These are phyloP conservation scores for Promerops cafer DNA, from an alignment of 2,113 vertebrate species.

Conservation along the genomic window DNA sequence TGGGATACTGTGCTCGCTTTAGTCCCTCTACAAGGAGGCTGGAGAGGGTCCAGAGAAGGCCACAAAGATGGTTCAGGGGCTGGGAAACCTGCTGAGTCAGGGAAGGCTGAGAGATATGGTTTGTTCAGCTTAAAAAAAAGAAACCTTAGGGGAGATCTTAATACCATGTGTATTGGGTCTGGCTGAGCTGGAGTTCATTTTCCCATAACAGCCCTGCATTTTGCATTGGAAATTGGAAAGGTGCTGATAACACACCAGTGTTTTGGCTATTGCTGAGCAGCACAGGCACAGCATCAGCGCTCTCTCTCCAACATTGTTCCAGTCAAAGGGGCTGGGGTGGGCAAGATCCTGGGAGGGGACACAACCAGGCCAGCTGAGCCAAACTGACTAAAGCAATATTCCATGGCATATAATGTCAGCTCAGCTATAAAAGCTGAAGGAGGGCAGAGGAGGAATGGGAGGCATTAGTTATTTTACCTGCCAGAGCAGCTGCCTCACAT, in stretches of 20 bases:
- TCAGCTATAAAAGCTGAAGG: background rate
- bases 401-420: too few relatives aligned
- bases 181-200: background rate
- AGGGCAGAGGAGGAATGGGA: background rate
- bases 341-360: too few relatives aligned
- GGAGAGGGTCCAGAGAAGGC: background rate
- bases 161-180: rapidly evolving
- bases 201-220: rapidly evolving
- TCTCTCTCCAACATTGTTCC: background rate
- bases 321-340: background rate
- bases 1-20: background rate
- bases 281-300: background rate
- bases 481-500: background rate
- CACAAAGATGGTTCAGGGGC: too few relatives aligned
- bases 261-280: background rate
- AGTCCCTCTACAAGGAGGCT: background rate
- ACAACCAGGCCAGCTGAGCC: background rate
- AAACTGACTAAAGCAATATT: background rate
- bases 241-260: background rate
- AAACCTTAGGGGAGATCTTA: background rate
- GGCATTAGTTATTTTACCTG: background rate
- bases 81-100: background rate
- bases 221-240: background rate
- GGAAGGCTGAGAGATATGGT: background rate
- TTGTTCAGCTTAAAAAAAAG: background rate